Evolutionary conservation across 2,797 vertebrate genomes (phyloP).

Genomic region (Ceryle rudis): DNA sequence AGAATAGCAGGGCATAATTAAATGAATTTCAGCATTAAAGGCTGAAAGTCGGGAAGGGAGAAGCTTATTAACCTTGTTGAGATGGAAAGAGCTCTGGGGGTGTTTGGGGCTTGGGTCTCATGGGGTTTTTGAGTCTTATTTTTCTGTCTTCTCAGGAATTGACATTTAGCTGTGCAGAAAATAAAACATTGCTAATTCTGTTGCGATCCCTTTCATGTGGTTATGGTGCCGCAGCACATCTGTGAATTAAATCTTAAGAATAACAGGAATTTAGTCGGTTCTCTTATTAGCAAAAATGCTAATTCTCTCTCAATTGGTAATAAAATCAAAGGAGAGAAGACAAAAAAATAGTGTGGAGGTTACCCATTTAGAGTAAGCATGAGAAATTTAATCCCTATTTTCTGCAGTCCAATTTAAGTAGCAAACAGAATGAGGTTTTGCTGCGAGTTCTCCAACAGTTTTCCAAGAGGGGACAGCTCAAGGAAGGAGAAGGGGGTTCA

Average conservation of each 20-base stretch:
- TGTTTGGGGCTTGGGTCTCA: background rate
- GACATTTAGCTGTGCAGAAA: background rate
- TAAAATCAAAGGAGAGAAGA: background rate
- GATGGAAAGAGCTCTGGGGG: background rate
- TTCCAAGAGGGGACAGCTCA: background rate
- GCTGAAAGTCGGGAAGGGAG: background rate
- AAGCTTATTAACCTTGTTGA: constrained; percentile 14
- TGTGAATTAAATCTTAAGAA: constrained; percentile 15
- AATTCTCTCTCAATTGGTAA: constrained; percentile 15
- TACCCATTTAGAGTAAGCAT: background rate
- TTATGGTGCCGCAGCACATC: background rate
- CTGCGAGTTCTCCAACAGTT: background rate
- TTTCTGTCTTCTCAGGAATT: background rate
- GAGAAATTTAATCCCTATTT: background rate
- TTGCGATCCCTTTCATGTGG: background rate
- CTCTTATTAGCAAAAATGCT: background rate
- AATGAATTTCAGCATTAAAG: background rate
- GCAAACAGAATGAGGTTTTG: background rate
- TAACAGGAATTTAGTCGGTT: background rate
- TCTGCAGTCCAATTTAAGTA: background rate
- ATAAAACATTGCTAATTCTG: background rate
- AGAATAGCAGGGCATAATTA: background rate
- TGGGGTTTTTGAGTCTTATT: background rate
- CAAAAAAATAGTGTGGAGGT: background rate
- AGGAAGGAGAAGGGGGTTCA: background rate